Percentiles rank a stretch among this genome's conserved stretches.
Evolutionary conservation across 2,113 vertebrate genomes (phyloP).

Genomic region (Antidorcas marsupialis): DNA sequence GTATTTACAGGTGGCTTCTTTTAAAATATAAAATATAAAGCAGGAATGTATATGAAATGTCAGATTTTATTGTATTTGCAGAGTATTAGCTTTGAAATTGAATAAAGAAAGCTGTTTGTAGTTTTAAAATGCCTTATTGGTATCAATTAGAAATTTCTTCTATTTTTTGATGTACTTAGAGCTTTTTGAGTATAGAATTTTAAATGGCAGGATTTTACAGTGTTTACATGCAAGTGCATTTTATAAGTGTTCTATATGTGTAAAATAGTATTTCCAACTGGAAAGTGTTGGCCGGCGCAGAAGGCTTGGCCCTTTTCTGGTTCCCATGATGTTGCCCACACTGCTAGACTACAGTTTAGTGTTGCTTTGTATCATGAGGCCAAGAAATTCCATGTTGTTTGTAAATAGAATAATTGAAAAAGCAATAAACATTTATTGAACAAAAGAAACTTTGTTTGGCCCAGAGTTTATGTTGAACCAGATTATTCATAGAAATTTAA

Average conservation of each 20-base stretch:
- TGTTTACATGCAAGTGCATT: conserved; percentile 97
- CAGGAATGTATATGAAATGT: conserved; percentile 98
- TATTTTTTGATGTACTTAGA: conserved; percentile 96
- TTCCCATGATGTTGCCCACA: conserved; percentile 84
- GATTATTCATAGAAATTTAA: conserved; percentile 82
- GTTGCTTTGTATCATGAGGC: conserved; percentile 91
- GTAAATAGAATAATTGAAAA: conserved; percentile 95
- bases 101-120: conserved; percentile 94
- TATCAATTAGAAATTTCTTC: conserved; percentile 91
- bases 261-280: conserved; percentile 88
- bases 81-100: conserved; percentile 94
- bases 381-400: conserved; percentile 91
- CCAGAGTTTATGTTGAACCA: conserved; percentile 92
- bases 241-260: conserved; percentile 92
- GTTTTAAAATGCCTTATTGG: conserved; percentile 94
- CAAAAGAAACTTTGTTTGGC: conserved; percentile 89
- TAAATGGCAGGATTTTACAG: conserved; percentile 93
- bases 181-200: conserved; percentile 92
- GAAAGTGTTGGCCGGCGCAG: conserved; percentile 81
- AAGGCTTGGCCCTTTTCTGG: conserved; percentile 81
- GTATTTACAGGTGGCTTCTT: conserved; percentile 95
- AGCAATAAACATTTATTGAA: conserved; percentile 95
- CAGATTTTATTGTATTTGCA: conserved; percentile 96
- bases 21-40: conserved; percentile 93
- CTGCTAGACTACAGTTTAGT: conserved; percentile 89